Conservation (phyloP, 2,797 vertebrate genomes). For the Anabas testudineus region DNA sequence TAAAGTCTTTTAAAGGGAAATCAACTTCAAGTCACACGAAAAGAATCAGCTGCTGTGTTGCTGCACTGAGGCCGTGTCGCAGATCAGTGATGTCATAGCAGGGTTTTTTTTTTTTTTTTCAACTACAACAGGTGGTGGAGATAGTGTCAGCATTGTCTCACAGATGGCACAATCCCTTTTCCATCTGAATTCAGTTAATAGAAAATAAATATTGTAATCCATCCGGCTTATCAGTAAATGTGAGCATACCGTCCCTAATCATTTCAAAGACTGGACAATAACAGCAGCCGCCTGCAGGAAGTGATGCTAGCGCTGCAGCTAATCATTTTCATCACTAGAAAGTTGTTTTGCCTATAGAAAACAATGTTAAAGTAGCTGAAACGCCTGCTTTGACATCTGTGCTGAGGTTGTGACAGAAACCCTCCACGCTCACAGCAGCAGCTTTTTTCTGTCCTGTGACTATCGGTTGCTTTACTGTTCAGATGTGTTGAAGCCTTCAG, state of each 20-base stretch:
- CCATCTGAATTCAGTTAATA: not conserved
- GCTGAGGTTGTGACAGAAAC: not conserved
- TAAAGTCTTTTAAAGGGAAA: slow-evolving; percentile 54
- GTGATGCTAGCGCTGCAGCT: not conserved
- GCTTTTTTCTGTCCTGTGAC: slow-evolving; percentile 39
- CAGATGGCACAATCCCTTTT: not conserved
- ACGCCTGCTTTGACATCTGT: not conserved
- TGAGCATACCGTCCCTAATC: not conserved
- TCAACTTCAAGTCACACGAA: not conserved
- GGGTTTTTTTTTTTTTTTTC: no score
- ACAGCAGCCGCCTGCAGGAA: not conserved
- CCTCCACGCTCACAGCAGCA: not conserved
- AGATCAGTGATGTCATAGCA: slow-evolving; percentile 24
- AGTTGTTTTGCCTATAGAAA: not conserved
- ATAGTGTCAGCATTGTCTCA: not conserved
- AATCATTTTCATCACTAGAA: not conserved
- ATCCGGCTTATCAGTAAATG: not conserved
- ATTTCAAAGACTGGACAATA: not conserved
- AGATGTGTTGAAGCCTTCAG: slow-evolving; percentile 31
- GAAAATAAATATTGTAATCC: not conserved
- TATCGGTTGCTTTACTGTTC: slow-evolving; percentile 14
- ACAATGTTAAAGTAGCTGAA: not conserved
- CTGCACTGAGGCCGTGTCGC: slow-evolving; percentile 11
- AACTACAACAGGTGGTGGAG: not conserved
- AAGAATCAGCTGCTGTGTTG: slow-evolving; percentile 13